Base-by-base conservation (phyloP, 23 tunicate species). In the Pegea sp. region DNA sequence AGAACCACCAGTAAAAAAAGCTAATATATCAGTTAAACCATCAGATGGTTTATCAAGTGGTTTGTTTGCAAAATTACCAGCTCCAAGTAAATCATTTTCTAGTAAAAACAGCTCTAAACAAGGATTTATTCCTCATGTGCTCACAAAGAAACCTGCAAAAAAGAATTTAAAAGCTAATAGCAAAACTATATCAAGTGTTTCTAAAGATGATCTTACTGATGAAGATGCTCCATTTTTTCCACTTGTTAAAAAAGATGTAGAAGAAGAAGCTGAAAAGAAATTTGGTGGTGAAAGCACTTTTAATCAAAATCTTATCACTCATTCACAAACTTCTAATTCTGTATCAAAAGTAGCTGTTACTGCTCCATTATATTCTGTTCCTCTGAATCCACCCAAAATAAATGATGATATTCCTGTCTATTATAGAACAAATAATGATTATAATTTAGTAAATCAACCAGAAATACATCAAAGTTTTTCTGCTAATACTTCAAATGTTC, bases 1-100 rank as follows among this genome's bases (percentile, higher is more conserved):
- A 28, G 80, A 72, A 27, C 84, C 84, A 1, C 24, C 61, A 42
- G 48, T 18, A 38, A 74, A 74, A 28, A 65, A 31, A 42, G 11
- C 50, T 24, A 74, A 60, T 26, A 8, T 54, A 7, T 43, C 32
- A 2, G 44, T 23, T 4, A 28, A 34, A 4, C 26, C 46, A 4
- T 4, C 30, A 48, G 22, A 30, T 1, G 31, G 65, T 5, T 43
- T 64, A 29, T 63, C 76, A 8, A 8, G 13, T 8, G 86, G 95
- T 7, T 43, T 84, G 29, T 84, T 84, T 68, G 61, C 95, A 1
- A 72, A 74, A 58, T 76, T 84, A n/a, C 95, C 95, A 2, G 62
- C 95, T 50, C 95, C 95, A 11, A 42, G 58, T 25, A 74, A 74
- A 31, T 52, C 76, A 0, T 29, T 72, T 49, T 70, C 71, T 5